phyloP scores from a whole-genome alignment of 1,140 invertebrate genomes.

The Paralvinella palmiformis region DNA sequence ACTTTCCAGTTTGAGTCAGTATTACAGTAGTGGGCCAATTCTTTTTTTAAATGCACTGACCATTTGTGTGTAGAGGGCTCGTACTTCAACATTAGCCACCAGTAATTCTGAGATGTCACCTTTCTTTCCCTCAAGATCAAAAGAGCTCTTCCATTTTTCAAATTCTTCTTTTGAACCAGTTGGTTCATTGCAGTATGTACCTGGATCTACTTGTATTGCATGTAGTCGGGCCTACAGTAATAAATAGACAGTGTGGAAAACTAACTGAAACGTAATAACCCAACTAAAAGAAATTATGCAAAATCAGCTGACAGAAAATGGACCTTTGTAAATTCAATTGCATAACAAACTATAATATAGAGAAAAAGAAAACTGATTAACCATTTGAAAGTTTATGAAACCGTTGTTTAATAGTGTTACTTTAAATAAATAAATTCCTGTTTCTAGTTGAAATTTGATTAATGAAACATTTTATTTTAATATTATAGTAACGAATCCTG shows the following conservation, averaged over 20 bases:
- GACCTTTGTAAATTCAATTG: background rate
- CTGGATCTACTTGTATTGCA: slow-evolving; percentile 48
- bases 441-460: background rate
- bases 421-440: background rate
- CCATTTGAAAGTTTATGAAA: background rate
- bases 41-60: slow-evolving; percentile 31
- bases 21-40: background rate
- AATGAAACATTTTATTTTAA: background rate
- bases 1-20: background rate
- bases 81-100: slow-evolving; percentile 47
- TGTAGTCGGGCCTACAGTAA: slow-evolving; percentile 44
- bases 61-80: slow-evolving; percentile 50
- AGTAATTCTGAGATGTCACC: slow-evolving; percentile 51
- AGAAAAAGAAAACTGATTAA: background rate
- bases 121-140: slow-evolving; percentile 48
- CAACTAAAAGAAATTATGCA: background rate
- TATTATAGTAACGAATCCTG: background rate
- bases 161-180: slow-evolving; percentile 44
- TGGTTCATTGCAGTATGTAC: slow-evolving; percentile 50
- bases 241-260: slow-evolving; percentile 5
- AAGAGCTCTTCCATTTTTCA: slow-evolving; percentile 47
- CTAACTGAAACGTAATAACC: too few relatives aligned
- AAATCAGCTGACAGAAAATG: background rate
- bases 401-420: background rate
- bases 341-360: background rate